Evolutionary conservation across 2,888 invertebrate genomes (phyloP), one percentile per base, ranked within the genome.

Genomic region (Melangyna quadrimaculata): DNA sequence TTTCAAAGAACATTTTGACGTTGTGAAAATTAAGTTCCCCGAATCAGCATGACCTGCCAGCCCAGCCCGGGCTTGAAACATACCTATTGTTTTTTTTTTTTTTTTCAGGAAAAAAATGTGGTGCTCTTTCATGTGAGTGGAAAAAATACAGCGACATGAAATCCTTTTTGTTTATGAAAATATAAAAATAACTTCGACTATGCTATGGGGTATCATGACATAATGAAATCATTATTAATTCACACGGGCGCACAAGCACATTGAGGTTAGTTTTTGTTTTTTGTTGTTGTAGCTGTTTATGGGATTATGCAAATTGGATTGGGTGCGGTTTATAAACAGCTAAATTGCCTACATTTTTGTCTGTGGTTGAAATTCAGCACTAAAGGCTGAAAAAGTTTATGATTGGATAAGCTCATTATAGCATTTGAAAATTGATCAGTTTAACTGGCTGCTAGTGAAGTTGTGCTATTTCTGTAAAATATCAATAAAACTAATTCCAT

Each of bases 1-100:
- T 74, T 79, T 74, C 57, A 78, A 74, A n/a, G n/a, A n/a, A 69
- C 73, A 55, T 40, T 67, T 51, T 65, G 63, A 63, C 63, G 55
- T 63, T 55, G 63, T 70, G 70, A 35, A 63, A 74, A 70, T 74
- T 69, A 51, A 70, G 55, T 83, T 63, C 45, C 37, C 7, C 19
- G 51, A 45, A n/a, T n/a, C n/a, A n/a, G n/a, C n/a, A n/a, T n/a
- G n/a, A n/a, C n/a, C n/a, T n/a, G n/a, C n/a, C n/a, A n/a, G n/a
- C n/a, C n/a, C n/a, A n/a, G n/a, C n/a, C 59, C 51, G 22, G 27
- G 22, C 32, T 48, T n/a, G 40, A 17, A 40, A 43, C n/a, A n/a
- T 24, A 10, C 9, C 17, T 63, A 53, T 69, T 59, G 51, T 37
- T 0, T 45, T 63, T 14, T 37, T 0, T 45, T 63, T 14, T 63